These are phyloP conservation scores for Catharus minimus DNA, from an alignment of 2,113 vertebrate species.

Conservation along the genomic window DNA sequence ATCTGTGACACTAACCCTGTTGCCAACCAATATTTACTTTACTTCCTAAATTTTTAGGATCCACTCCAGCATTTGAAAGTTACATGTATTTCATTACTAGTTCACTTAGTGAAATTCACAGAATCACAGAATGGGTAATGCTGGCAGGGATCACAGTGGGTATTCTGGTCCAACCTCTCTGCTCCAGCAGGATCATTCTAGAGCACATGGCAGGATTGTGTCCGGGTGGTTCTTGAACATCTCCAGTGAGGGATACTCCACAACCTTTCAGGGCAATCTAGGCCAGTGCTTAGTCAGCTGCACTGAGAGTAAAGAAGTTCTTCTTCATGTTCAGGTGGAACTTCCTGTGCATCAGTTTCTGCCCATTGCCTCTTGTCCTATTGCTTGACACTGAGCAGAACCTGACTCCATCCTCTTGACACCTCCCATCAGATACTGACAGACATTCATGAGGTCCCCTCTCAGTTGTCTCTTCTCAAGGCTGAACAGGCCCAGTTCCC, in stretches of 20 bases:
- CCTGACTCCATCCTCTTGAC: neutral
- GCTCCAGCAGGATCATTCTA: neutral
- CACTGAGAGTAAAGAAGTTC: neutral
- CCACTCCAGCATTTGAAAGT: neutral
- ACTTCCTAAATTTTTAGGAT: neutral
- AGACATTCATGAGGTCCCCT: neutral
- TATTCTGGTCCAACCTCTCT: neutral
- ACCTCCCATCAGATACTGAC: neutral
- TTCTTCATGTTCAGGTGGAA: neutral
- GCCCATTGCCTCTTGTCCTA: neutral
- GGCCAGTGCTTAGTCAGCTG: accelerated
- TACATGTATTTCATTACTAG: neutral
- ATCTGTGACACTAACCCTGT: neutral
- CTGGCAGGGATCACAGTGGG: neutral
- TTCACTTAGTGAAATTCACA: neutral
- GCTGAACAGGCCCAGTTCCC: neutral
- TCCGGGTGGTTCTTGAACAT: neutral
- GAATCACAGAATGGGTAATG: neutral
- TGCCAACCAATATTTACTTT: neutral
- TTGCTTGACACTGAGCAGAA: accelerated
- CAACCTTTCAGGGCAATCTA: neutral
- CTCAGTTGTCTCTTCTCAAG: accelerated
- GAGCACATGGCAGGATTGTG: neutral
- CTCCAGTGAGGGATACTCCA: neutral
- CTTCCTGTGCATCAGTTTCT: neutral